These are phyloP conservation scores for Trogon surrucura DNA, from an alignment of 2,113 vertebrate species.

Conservation along the genomic window DNA sequence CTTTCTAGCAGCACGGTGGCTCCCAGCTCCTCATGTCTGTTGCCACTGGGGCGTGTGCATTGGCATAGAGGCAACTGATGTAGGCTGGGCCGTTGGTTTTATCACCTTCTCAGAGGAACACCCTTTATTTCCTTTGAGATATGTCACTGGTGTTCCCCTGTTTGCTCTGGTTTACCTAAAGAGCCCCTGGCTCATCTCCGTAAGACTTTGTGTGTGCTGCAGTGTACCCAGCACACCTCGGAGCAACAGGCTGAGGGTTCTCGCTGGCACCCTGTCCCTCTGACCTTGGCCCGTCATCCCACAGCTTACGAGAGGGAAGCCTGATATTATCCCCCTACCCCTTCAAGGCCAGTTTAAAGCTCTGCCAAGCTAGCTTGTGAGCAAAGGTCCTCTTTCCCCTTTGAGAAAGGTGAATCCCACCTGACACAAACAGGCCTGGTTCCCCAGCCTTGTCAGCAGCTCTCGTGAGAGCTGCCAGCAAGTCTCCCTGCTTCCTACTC, in stretches of 20 bases:
- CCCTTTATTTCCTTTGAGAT: neutral
- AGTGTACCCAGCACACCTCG: neutral
- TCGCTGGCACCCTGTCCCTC: neutral
- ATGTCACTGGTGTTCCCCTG: neutral
- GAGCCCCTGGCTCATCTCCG: neutral
- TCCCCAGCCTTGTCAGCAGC: too few species aligned
- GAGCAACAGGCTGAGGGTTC: neutral
- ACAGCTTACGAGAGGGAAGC: too few species aligned
- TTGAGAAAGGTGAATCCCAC: too few species aligned
- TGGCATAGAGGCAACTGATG: neutral
- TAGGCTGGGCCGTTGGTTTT: neutral
- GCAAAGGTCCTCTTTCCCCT: too few species aligned
- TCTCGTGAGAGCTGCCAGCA: too few species aligned
- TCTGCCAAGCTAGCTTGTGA: too few species aligned
- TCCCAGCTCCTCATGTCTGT: too few species aligned
- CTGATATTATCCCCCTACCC: too few species aligned
- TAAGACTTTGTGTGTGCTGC: neutral
- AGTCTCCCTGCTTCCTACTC: too few species aligned
- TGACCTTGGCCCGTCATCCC: neutral
- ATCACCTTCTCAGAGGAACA: neutral
- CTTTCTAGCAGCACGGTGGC: too few species aligned
- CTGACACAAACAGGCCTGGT: too few species aligned
- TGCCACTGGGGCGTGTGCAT: neutral
- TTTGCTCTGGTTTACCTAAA: neutral
- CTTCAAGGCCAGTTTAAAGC: too few species aligned